A percentile compares a stretch with the other conserved stretches of the same genome.
phyloP scores from a whole-genome alignment of 2,888 invertebrate genomes.

The Aspidiotus destructor region DNA sequence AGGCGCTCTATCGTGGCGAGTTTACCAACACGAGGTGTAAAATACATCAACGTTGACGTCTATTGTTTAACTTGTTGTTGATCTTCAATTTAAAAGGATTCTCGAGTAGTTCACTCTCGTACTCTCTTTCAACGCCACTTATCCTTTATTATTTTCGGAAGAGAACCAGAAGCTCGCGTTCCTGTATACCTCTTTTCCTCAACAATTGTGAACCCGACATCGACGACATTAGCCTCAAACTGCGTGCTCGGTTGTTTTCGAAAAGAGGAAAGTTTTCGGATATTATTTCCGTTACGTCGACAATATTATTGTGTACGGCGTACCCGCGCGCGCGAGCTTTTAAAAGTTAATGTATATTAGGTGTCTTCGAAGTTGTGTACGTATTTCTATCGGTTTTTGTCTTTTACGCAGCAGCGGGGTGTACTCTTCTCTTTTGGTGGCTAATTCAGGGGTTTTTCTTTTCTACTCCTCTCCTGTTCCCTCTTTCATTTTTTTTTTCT shows the following conservation, averaged over 20 bases:
- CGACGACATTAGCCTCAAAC: not conserved
- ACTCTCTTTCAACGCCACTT: conserved; percentile 11
- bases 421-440: not conserved
- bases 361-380: conserved; percentile 3
- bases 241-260: conserved; percentile 10
- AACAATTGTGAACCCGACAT: too few relatives aligned
- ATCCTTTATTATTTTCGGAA: conserved; percentile 14
- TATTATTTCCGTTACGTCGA: conserved; percentile 28
- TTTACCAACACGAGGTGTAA: conserved; percentile 24
- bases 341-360: conserved; percentile 31
- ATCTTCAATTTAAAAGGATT: conserved; percentile 32
- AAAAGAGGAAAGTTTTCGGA: conserved; percentile 29
- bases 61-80: conserved; percentile 31
- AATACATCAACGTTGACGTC: conserved; percentile 26
- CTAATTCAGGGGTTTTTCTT: not conserved
- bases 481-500: not conserved
- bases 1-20: too few relatives aligned
- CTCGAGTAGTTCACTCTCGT: conserved; percentile 21
- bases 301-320: conserved; percentile 11
- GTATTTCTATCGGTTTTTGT: not conserved
- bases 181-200: conserved; percentile 6
- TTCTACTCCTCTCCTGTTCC: not conserved
- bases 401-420: not conserved
- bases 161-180: not conserved
- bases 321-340: conserved; percentile 15